These are phyloP conservation scores for Noctuana brunneofusca DNA, from an alignment of 2,888 invertebrate species.

Conservation along the genomic window DNA sequence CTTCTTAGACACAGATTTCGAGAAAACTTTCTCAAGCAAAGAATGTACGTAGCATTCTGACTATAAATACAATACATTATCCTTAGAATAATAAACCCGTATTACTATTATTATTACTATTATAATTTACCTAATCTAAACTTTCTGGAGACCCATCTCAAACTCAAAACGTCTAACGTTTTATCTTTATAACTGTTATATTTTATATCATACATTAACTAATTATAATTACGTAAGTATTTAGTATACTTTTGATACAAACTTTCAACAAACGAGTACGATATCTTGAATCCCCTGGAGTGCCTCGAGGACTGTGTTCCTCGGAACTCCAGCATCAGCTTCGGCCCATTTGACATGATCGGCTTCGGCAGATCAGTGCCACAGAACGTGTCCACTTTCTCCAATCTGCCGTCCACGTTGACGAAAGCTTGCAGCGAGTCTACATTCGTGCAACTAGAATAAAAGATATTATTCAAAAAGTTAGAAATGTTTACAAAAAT, in stretches of 20 bases:
- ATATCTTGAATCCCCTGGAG: conserved; percentile 93
- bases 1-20: neutral
- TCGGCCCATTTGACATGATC: conserved; percentile 95
- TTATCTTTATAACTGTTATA: too few species aligned
- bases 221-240: too few species aligned
- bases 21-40: neutral
- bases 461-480: conserved; percentile 11
- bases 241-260: conserved; percentile 63
- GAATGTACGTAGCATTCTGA: neutral
- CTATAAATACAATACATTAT: too few species aligned
- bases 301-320: conserved; percentile 90
- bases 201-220: too few species aligned
- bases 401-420: conserved; percentile 91
- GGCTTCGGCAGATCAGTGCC: conserved; percentile 92
- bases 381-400: conserved; percentile 94
- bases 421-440: conserved; percentile 93
- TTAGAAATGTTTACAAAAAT: neutral
- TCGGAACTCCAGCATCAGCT: conserved; percentile 92
- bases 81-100: neutral
- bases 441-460: conserved; percentile 88
- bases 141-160: neutral
- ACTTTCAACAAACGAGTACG: conserved; percentile 95
- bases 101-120: too few species aligned
- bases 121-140: too few species aligned
- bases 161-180: neutral